Evolutionary conservation across 53 echinoderm and acorn worm species (phyloP), one percentile per base, ranked within the genome.

Genomic region (Hippasteria phrygiana): DNA sequence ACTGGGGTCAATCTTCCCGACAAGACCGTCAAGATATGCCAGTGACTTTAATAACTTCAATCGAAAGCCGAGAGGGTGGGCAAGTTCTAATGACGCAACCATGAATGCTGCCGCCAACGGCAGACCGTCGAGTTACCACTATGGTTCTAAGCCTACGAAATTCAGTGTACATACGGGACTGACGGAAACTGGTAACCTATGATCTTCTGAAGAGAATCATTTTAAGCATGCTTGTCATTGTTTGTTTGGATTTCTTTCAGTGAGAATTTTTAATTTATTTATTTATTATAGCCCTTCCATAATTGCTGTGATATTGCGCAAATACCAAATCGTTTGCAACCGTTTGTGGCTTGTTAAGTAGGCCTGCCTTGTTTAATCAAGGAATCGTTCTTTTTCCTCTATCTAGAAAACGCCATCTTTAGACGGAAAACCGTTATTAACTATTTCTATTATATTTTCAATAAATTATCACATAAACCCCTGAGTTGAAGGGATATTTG

Each of bases 21-120:
- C 80, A 16, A 92, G 80, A 46, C 73, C 93, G 7, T 72, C 78
- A 29, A 94, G 90, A 70, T 89, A 50, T 43, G 88, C 93, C 89
- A 88, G 85, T 36, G 93, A 90, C 24, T 94, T 47, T 37, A 92
- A 77, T 55, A 91, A 96, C 75, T 95, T 89, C 86, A 95, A 97
- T 74, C 87, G 94, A 35, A 97, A 95, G 77, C 95, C 95, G 20
- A 92, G 77, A 55, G 91, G 76, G 12, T 96, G 85, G 85, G 54
- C 34, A 20, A 53, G 48, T 35, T 27, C 70, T 1, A 29, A 43
- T 51, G 85, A 69, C 2, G 8, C 85, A n/a, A 24, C 50, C 18
- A 26, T 50, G 18, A 85, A 71, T 50, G 53, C 70, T 12, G 85
- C 85, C 51, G 35, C 85, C 71, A 85, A 85, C 45, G 85, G 71